phyloP scores from a whole-genome alignment of 2,113 vertebrate species.

The Gila orcuttii region DNA sequence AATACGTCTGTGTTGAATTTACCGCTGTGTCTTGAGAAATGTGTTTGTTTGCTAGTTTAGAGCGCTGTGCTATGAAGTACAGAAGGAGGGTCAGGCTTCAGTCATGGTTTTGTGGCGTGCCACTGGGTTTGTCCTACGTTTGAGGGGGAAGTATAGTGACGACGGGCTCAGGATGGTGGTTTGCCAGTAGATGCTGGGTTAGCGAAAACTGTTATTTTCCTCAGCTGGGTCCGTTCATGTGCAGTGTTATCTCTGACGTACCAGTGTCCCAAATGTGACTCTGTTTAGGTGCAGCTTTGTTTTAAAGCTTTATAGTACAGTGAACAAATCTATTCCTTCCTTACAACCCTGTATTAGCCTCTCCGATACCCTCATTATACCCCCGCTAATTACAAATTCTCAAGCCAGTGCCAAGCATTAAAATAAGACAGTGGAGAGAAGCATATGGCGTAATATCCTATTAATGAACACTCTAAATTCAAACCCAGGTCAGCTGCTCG shows the following conservation, averaged over 20 bases:
- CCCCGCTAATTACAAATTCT: constrained; percentile 99
- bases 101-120: constrained; percentile 65
- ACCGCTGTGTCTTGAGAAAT: constrained; percentile 61
- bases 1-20: constrained; percentile 65
- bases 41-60: constrained; percentile 66
- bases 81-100: constrained; percentile 71
- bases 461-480: constrained; percentile 99
- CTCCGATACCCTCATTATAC: constrained; percentile 97
- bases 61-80: constrained; percentile 66
- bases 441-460: constrained; percentile 99
- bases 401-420: constrained; percentile 95
- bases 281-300: background rate
- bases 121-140: constrained; percentile 68
- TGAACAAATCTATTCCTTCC: constrained; percentile 79
- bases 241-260: constrained; percentile 22
- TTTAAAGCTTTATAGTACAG: constrained; percentile 66
- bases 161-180: constrained; percentile 45
- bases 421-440: constrained; percentile 92
- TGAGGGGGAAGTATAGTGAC: constrained; percentile 66
- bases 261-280: constrained; percentile 3
- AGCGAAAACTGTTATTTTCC: background rate
- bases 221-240: background rate
- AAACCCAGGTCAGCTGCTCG: constrained; percentile 98
- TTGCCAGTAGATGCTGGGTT: too few species aligned
- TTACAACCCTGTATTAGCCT: constrained; percentile 87